Conservation (phyloP, 1,140 invertebrate species). For the Odontomachus brunneus region DNA sequence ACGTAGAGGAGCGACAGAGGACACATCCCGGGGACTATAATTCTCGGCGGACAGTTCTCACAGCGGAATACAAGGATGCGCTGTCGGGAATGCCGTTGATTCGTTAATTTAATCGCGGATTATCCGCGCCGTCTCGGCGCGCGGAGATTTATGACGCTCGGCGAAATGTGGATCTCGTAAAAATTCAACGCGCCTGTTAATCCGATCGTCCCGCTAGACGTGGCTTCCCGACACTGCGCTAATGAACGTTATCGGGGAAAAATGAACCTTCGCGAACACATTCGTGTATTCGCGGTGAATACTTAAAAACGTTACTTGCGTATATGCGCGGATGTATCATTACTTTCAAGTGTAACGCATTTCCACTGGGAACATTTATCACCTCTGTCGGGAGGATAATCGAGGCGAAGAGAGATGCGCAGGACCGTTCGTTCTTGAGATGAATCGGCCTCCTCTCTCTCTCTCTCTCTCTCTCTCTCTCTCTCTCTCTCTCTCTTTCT, state of each 20-base stretch:
- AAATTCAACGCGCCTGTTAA: conserved; percentile 43
- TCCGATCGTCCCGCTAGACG: neutral
- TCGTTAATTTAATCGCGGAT: conserved; percentile 52
- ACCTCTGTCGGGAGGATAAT: neutral
- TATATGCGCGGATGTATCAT: neutral
- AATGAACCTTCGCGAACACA: no score
- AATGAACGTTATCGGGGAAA: no score
- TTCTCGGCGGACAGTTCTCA: conserved; percentile 37
- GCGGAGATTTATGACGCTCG: conserved; percentile 44
- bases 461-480: no score
- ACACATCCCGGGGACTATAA: conserved; percentile 46
- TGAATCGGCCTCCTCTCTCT: conserved; percentile 40
- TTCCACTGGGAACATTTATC: neutral
- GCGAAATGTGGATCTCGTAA: neutral
- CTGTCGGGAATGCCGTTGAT: conserved; percentile 35
- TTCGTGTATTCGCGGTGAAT: no score
- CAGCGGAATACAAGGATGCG: conserved; percentile 19
- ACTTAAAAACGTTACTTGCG: no score
- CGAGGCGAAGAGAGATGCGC: neutral
- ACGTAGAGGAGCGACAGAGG: conserved; percentile 30
- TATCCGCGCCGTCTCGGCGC: neutral
- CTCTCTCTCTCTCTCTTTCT: no score
- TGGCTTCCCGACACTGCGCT: neutral
- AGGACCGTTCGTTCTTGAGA: neutral
- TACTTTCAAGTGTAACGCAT: neutral